Conservation (phyloP, 2,113 vertebrate species). For the Oophaga pumilio region DNA sequence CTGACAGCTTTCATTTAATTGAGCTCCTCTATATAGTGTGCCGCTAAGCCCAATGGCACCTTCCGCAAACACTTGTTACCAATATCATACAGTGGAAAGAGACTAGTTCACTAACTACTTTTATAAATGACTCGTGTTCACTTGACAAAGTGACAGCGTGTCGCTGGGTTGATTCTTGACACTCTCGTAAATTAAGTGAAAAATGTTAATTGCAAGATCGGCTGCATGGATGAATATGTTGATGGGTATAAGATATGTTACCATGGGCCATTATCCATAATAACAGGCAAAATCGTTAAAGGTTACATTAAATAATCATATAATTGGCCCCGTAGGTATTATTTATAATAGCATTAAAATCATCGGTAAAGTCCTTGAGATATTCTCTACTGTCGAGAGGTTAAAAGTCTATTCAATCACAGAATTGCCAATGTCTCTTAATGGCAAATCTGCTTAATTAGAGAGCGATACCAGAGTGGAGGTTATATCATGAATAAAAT, state of each 20-base stretch:
- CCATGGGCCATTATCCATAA: neutral
- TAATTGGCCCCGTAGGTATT: neutral
- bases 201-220: neutral
- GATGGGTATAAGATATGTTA: neutral
- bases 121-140: neutral
- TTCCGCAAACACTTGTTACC: constrained; percentile 39
- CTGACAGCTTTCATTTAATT: constrained; percentile 51
- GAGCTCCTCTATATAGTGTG: constrained; percentile 19
- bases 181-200: neutral
- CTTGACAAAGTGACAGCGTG: neutral
- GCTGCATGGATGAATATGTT: neutral
- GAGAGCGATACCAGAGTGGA: no score
- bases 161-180: neutral
- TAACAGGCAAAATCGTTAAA: neutral
- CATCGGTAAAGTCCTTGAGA: neutral
- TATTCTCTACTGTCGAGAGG: no score
- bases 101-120: constrained; percentile 2
- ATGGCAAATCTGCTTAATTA: no score
- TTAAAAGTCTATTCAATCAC: no score
- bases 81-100: neutral
- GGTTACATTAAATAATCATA: neutral
- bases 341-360: neutral
- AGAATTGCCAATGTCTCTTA: no score
- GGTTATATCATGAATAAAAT: no score
- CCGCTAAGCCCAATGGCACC: constrained; percentile 26